These are phyloP conservation scores for Meleagris gallopavo DNA, from an alignment of 2,113 vertebrate species.

Conservation along the genomic window DNA sequence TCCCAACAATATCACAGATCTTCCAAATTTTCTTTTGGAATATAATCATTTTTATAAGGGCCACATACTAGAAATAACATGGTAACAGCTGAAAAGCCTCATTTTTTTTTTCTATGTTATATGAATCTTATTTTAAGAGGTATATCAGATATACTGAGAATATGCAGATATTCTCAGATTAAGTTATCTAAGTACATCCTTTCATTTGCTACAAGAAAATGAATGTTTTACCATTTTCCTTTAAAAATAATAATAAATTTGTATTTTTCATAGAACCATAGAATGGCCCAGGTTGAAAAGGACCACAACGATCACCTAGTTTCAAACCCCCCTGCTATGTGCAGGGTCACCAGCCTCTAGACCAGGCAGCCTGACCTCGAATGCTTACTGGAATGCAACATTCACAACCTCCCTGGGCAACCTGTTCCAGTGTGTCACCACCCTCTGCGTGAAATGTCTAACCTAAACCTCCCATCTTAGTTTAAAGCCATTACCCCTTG, in stretches of 20 bases:
- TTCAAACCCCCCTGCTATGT: too few species aligned
- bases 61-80: neutral
- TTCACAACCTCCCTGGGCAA: too few species aligned
- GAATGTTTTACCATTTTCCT: neutral
- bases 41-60: neutral
- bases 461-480: too few species aligned
- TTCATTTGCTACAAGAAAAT: neutral
- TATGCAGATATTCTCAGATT: neutral
- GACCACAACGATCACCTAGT: too few species aligned
- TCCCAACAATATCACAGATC: fast-evolving
- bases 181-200: neutral
- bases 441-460: too few species aligned
- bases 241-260: neutral
- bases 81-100: fast-evolving
- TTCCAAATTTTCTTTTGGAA: neutral
- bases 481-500: too few species aligned
- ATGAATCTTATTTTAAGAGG: neutral
- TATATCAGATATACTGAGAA: neutral
- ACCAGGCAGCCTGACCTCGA: too few species aligned
- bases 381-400: too few species aligned
- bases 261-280: neutral
- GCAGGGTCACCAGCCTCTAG: too few species aligned
- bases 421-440: too few species aligned
- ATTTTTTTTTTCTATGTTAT: neutral
- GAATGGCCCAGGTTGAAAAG: too few species aligned